Base-by-base conservation (phyloP, 2,797 vertebrate species). In the Tokudaia muenninki region DNA sequence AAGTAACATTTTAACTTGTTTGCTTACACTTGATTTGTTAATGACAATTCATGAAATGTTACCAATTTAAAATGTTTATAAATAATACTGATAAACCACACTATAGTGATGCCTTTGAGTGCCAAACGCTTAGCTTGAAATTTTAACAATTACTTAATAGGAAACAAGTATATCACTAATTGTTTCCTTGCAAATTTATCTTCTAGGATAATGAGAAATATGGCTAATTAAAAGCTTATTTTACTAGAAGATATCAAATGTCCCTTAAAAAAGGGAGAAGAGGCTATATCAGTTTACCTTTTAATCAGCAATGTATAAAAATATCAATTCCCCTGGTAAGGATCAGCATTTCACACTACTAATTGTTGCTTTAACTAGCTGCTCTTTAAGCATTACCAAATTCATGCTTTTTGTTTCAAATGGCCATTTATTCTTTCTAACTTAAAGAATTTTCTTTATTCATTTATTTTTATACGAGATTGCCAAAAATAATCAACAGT, bases 161-260 rank as follows among this genome's bases (percentile, higher is more conserved):
- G 44, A 87, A 81, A 92, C 94, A 52, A 95, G 82, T 65, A 14
- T 55, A 87, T 81, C 78, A 93, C 95, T 84, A 24, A 93, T 41
- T 94, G 61, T 26, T 90, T 95, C 77, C 92, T 37, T 90, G 61
- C 55, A 88, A 79, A 82, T 72, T 9, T 88, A 9, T 94, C 90
- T 90, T 95, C 91, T 83, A 96, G 29, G 37, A 72, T 65, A 91
- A 92, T 81, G 37, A 95, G 79, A 96, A 96, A 74, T 47, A 83
- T 52, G 70, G 91, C 52, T 67, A 91, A n/a, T 87, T 91, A 91
- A 83, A 90, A 91, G 31, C 52, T 91, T 57, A 77, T 87, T 94
- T 95, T 97, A 92, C 84, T 79, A 93, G 67, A 87, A 93, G 61
- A 83, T 90, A 95, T 96, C 59, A 91, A 91, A 84, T 97, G 94